A percentile compares a stretch with the other conserved stretches of the same genome.
phyloP scores from a whole-genome alignment of 2,888 invertebrate genomes.

The Eupithecia subumbrata region DNA sequence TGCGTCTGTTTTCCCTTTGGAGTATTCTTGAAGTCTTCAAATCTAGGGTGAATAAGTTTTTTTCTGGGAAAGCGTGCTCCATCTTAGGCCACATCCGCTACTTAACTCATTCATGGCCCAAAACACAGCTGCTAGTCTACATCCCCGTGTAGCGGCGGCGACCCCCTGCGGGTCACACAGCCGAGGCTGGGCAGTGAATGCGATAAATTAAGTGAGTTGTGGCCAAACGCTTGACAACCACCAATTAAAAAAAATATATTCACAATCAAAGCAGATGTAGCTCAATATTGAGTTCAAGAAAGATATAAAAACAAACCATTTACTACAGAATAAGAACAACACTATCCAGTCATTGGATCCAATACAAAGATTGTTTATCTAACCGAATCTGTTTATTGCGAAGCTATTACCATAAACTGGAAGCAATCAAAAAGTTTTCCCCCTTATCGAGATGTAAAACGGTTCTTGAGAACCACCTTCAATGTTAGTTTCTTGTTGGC shows the following conservation, averaged over 20 bases:
- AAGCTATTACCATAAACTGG: conserved; percentile 39
- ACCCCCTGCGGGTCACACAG: too few relatives aligned
- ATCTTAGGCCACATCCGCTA: too few relatives aligned
- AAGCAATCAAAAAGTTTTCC: conserved; percentile 36
- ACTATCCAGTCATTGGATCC: conserved; percentile 15
- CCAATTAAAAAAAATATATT: background rate
- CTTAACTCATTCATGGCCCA: too few relatives aligned
- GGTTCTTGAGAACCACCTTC: conserved; percentile 26
- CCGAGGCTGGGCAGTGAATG: too few relatives aligned
- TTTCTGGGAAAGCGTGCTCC: too few relatives aligned
- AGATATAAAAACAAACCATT: background rate
- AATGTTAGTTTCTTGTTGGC: conserved; percentile 9
- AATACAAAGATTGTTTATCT: conserved; percentile 40
- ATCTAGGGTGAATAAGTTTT: too few relatives aligned
- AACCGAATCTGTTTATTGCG: conserved; percentile 43
- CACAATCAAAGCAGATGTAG: background rate
- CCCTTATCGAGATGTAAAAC: conserved; percentile 28
- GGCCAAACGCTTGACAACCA: too few relatives aligned
- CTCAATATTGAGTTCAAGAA: background rate
- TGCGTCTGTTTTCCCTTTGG: too few relatives aligned
- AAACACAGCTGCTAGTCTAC: too few relatives aligned
- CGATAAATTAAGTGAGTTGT: too few relatives aligned
- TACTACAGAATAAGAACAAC: background rate
- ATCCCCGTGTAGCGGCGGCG: too few relatives aligned
- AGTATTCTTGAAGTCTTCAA: too few relatives aligned